Evolutionary conservation across 2,113 vertebrate species (phyloP).

Genomic region (Notarius lentiginosus): DNA sequence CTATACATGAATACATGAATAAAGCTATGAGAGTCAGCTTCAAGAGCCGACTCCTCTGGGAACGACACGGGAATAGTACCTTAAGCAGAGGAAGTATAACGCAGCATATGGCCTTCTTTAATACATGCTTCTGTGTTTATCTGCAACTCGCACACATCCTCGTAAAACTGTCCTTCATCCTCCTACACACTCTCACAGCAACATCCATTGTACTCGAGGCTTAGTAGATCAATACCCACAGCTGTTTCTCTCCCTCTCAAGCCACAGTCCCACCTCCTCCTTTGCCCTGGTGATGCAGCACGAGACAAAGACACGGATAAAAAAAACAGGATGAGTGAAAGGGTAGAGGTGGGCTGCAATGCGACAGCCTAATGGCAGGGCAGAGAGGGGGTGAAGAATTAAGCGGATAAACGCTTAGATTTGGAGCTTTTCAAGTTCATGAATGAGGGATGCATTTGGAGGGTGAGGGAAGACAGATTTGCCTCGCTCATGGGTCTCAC

Average conservation of each 20-base stretch:
- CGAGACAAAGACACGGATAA: constrained; percentile 13
- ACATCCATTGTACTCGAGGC: constrained; percentile 12
- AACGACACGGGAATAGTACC: background rate
- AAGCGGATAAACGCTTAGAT: constrained; percentile 10
- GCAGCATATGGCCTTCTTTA: constrained; percentile 7
- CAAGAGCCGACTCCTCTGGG: background rate
- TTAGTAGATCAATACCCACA: constrained; percentile 40
- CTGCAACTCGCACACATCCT: background rate
- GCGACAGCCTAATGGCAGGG: background rate
- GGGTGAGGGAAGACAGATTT: background rate
- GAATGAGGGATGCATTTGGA: background rate
- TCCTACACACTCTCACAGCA: background rate
- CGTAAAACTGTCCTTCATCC: background rate
- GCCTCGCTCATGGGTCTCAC: background rate
- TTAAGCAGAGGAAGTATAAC: background rate
- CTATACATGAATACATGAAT: too few relatives aligned
- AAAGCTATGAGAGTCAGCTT: too few relatives aligned
- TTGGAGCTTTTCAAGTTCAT: constrained; percentile 16
- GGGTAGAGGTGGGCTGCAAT: constrained; percentile 26
- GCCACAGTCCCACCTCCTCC: constrained; percentile 4
- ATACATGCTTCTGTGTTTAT: background rate
- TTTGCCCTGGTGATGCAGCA: constrained; percentile 14
- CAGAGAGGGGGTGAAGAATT: background rate
- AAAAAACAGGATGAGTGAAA: constrained; percentile 16
- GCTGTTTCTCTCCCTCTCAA: constrained; percentile 30